Evolutionary conservation across 2,888 invertebrate species (phyloP).

Genomic region (Andrena marginata): DNA sequence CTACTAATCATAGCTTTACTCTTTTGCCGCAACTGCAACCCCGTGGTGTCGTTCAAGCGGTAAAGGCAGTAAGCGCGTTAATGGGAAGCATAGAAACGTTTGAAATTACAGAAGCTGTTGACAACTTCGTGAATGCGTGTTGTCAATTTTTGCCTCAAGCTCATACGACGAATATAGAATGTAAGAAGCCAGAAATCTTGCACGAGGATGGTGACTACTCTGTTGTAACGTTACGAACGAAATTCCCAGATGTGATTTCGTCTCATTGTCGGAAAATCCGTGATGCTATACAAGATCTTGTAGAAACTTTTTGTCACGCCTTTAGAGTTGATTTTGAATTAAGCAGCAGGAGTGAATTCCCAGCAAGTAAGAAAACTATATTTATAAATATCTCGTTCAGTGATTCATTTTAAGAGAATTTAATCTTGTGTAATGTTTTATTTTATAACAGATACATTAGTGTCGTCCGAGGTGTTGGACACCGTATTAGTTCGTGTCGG

Average conservation of each 20-base stretch:
- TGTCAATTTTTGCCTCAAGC: constrained; percentile 85
- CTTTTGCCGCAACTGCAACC: constrained; percentile 86
- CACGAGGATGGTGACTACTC: constrained; percentile 90
- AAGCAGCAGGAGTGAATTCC: constrained; percentile 87
- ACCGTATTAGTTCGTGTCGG: constrained; percentile 93
- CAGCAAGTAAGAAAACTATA: constrained; percentile 84
- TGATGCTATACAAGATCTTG: constrained; percentile 92
- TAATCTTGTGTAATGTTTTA: constrained; percentile 12
- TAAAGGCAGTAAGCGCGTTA: constrained; percentile 96
- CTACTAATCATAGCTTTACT: constrained; percentile 80
- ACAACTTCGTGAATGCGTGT: constrained; percentile 88
- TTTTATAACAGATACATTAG: constrained; percentile 87
- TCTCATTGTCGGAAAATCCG: constrained; percentile 90
- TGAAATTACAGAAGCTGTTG: constrained; percentile 93
- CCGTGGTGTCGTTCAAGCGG: constrained; percentile 93
- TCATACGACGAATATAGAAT: constrained; percentile 82
- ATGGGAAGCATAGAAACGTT: constrained; percentile 95
- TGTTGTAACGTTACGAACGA: constrained; percentile 87
- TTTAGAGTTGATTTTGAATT: constrained; percentile 94
- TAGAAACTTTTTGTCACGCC: constrained; percentile 94
- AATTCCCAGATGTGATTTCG: constrained; percentile 87
- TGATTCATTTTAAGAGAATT: background rate
- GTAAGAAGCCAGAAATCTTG: constrained; percentile 88
- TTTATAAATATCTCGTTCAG: background rate
- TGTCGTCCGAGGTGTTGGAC: constrained; percentile 90